These are phyloP conservation scores for Panthera leo DNA, from an alignment of 2,113 vertebrate species.

Conservation along the genomic window DNA sequence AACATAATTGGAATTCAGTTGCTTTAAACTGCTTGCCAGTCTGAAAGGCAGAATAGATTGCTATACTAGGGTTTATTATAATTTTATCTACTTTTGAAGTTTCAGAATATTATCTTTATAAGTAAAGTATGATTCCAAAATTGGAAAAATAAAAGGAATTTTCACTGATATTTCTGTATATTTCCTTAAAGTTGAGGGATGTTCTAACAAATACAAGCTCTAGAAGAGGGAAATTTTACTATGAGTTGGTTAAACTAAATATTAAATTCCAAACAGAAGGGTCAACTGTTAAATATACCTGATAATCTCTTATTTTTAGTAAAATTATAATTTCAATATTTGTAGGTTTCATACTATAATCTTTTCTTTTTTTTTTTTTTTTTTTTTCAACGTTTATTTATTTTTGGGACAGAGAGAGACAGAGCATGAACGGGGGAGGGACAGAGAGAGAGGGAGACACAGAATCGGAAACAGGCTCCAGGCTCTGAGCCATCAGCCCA, in stretches of 20 bases:
- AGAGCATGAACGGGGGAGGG: too few species aligned
- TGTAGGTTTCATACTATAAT: neutral
- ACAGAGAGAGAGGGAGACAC: too few species aligned
- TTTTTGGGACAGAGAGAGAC: too few species aligned
- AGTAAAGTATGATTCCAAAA: neutral
- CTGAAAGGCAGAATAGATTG: neutral
- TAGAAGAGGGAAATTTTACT: neutral
- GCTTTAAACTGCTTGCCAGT: constrained; percentile 14
- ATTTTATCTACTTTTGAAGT: neutral
- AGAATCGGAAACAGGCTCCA: too few species aligned
- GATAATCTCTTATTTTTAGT: neutral
- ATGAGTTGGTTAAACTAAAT: constrained; percentile 12
- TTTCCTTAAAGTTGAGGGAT: neutral
- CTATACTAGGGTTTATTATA: neutral
- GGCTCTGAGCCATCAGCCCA: too few species aligned
- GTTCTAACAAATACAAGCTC: neutral
- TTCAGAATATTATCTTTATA: neutral
- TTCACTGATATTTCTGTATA: neutral
- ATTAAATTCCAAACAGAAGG: neutral
- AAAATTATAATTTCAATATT: neutral
- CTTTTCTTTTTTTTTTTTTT: too few species aligned
- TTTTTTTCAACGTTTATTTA: too few species aligned
- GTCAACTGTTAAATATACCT: neutral
- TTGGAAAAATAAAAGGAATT: neutral
- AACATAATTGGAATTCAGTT: constrained; percentile 49